Percentiles rank a stretch among this genome's conserved stretches.
Conservation (phyloP, 2,888 invertebrate species). For the Erannis defoliaria region DNA sequence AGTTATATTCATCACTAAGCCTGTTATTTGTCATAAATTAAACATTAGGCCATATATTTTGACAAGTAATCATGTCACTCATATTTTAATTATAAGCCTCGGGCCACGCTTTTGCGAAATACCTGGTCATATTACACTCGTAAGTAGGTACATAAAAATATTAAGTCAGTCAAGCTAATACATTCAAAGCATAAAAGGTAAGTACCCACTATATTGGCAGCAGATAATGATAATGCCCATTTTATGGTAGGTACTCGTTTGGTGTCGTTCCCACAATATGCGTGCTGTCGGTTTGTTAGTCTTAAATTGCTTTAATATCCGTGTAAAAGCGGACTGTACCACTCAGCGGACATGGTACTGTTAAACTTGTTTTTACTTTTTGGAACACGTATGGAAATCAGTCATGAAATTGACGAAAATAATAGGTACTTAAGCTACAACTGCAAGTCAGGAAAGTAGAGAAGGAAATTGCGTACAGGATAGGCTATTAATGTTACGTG, state of each 20-base stretch:
- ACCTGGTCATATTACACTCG: not conserved
- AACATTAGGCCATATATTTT: too few species aligned
- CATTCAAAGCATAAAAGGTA: constrained; percentile 47
- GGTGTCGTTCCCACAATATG: constrained; percentile 55
- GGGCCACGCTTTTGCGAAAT: not conserved
- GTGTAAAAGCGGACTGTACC: constrained; percentile 50
- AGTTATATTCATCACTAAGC: too few species aligned
- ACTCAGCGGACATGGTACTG: constrained; percentile 42
- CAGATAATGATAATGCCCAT: constrained; percentile 46
- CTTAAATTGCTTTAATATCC: constrained; percentile 55
- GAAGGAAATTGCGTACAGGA: not conserved
- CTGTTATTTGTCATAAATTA: too few species aligned
- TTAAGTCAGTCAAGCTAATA: constrained; percentile 35
- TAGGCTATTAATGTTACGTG: not conserved
- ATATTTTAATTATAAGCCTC: not conserved
- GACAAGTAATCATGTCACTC: too few species aligned
- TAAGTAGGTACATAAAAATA: constrained; percentile 13
- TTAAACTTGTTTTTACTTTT: constrained; percentile 37
- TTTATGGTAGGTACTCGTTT: constrained; percentile 52
- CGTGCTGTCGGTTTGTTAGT: constrained; percentile 53
- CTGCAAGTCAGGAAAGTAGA: not conserved
- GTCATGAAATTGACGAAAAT: not conserved
- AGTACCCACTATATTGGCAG: constrained; percentile 48
- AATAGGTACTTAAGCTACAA: not conserved
- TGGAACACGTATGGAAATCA: constrained; percentile 8